Evolutionary conservation across 2,797 vertebrate genomes (phyloP).

Genomic region (Lerista edwardsae): DNA sequence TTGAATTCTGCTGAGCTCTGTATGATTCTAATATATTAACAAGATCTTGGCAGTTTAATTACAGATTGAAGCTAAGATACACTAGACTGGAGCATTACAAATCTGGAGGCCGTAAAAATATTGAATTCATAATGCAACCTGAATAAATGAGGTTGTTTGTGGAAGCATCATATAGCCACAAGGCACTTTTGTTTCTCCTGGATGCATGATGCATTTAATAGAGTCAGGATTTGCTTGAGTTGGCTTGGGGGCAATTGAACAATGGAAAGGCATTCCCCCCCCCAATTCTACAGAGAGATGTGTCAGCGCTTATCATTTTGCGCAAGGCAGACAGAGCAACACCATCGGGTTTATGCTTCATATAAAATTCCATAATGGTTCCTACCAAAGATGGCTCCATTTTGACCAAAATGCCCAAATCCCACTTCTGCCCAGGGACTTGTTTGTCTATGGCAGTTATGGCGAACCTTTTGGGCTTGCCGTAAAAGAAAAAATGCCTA

Average conservation of each 20-base stretch:
- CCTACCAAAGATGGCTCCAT: background rate
- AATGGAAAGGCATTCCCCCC: background rate
- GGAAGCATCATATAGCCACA: background rate
- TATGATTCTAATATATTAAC: background rate
- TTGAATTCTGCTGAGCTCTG: background rate
- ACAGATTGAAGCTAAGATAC: background rate
- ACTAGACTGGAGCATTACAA: background rate
- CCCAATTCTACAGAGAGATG: no score
- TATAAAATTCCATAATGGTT: background rate
- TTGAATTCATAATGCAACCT: background rate
- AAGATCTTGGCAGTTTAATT: background rate
- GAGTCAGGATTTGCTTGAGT: background rate
- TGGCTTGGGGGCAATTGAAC: background rate
- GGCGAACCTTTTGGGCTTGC: no score
- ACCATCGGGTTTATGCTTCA: background rate
- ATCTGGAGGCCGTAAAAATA: background rate
- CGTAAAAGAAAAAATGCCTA: no score
- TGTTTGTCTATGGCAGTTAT: no score
- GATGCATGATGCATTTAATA: background rate
- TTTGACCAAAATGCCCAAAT: background rate
- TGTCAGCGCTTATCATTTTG: background rate
- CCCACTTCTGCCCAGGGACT: no score
- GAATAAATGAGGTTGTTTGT: background rate
- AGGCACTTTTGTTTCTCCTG: background rate
- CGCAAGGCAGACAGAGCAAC: background rate